Conservation (phyloP, 2,113 vertebrate species). For the Odobenus rosmarus region DNA sequence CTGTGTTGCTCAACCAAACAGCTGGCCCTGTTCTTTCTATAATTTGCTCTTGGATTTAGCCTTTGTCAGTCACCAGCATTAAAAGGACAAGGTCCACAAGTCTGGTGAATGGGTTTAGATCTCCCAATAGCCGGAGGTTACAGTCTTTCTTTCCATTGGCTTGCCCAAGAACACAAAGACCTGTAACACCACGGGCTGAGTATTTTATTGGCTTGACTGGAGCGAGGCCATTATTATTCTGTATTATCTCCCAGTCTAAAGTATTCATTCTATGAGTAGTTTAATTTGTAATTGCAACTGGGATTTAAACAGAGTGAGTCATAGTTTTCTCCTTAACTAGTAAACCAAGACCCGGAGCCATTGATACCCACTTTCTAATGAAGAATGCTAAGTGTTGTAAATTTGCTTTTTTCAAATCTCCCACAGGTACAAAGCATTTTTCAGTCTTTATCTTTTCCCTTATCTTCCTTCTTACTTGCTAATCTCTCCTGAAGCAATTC, state of each 20-base stretch:
- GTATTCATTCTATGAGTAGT: neutral
- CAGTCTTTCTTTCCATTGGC: neutral
- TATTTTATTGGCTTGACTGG: neutral
- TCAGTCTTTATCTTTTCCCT: neutral
- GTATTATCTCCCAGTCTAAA: neutral
- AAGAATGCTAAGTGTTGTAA: neutral
- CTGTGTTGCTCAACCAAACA: neutral
- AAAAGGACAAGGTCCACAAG: neutral
- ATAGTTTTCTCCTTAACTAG: neutral
- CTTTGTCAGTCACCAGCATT: neutral
- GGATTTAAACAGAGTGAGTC: neutral
- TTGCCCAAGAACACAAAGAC: neutral
- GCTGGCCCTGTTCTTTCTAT: neutral
- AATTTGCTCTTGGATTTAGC: neutral
- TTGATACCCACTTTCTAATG: neutral
- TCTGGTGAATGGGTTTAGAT: neutral
- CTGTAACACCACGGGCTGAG: neutral
- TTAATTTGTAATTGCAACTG: slow-evolving; percentile 9
- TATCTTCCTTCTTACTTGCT: neutral
- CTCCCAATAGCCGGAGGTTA: neutral
- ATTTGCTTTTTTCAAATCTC: neutral
- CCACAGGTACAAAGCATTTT: neutral
- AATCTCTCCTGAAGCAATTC: neutral
- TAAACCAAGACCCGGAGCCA: neutral
- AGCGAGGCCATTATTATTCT: neutral